Percentiles rank a stretch among this genome's conserved stretches.
phyloP scores from a whole-genome alignment of 2,888 invertebrate genomes.

The Hyppa rectilinea region DNA sequence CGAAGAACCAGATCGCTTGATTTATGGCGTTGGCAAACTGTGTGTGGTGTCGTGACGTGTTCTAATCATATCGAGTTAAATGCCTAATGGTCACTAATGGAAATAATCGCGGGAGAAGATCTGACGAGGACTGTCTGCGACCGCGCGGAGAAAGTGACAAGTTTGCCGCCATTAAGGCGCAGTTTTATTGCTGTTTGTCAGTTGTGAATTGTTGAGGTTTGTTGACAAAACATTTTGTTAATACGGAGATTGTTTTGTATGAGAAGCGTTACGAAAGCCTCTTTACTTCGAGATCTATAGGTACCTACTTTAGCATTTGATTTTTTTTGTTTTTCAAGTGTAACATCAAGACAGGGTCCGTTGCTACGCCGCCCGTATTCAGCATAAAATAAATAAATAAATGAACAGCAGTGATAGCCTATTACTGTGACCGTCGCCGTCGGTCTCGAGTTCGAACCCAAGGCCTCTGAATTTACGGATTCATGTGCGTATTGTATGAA shows the following conservation, averaged over 20 bases:
- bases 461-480: no score
- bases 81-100: conserved; percentile 89
- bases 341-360: no score
- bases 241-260: neutral
- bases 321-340: neutral
- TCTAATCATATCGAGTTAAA: conserved; percentile 89
- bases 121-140: conserved; percentile 82
- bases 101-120: conserved; percentile 87
- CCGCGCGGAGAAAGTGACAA: conserved; percentile 85
- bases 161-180: conserved; percentile 79
- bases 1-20: conserved; percentile 78
- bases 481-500: no score
- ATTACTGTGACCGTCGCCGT: no score
- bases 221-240: neutral
- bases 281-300: neutral
- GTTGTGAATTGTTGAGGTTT: conserved; percentile 11
- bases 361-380: neutral
- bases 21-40: conserved; percentile 83
- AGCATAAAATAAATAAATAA: no score
- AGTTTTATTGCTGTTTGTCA: conserved; percentile 53
- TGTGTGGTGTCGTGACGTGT: conserved; percentile 82
- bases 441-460: no score
- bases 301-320: neutral
- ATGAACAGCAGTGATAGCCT: no score
- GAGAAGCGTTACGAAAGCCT: neutral